phyloP scores from a whole-genome alignment of 1,140 invertebrate genomes.

The Zophobas atratus region DNA sequence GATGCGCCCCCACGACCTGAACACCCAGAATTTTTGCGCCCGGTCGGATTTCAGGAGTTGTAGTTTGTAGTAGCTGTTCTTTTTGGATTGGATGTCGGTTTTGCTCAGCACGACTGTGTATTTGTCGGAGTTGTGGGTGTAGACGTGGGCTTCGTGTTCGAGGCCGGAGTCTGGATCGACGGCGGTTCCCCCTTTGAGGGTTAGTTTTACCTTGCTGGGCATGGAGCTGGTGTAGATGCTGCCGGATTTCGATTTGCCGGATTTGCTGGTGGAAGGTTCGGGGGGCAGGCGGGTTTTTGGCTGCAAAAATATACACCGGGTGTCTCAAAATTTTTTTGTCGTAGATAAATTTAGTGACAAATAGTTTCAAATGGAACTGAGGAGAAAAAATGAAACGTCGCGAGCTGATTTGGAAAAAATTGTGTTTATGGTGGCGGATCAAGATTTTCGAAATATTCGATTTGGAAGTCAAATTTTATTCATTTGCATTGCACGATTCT shows the following conservation, averaged over 20 bases:
- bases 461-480: no score
- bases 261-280: slow-evolving; percentile 68
- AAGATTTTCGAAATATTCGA: no score
- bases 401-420: no score
- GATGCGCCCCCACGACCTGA: slow-evolving; percentile 90
- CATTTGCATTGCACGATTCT: no score
- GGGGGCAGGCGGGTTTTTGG: slow-evolving; percentile 73
- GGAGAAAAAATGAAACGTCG: no score
- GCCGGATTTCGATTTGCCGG: slow-evolving; percentile 73
- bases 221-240: slow-evolving; percentile 78
- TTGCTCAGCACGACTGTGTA: slow-evolving; percentile 86
- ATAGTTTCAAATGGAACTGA: background rate
- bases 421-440: no score
- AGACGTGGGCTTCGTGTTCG: slow-evolving; percentile 87
- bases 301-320: slow-evolving; percentile 61
- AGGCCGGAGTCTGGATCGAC: slow-evolving; percentile 92
- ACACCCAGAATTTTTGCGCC: slow-evolving; percentile 71
- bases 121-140: slow-evolving; percentile 73
- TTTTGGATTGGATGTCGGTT: slow-evolving; percentile 88
- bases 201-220: slow-evolving; percentile 81
- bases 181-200: slow-evolving; percentile 89
- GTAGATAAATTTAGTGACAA: no score
- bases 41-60: slow-evolving; percentile 89
- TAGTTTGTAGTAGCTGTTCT: slow-evolving; percentile 97
- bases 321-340: no score